Conservation (phyloP, 2,888 invertebrate genomes). For the Erpobdella octoculata region DNA sequence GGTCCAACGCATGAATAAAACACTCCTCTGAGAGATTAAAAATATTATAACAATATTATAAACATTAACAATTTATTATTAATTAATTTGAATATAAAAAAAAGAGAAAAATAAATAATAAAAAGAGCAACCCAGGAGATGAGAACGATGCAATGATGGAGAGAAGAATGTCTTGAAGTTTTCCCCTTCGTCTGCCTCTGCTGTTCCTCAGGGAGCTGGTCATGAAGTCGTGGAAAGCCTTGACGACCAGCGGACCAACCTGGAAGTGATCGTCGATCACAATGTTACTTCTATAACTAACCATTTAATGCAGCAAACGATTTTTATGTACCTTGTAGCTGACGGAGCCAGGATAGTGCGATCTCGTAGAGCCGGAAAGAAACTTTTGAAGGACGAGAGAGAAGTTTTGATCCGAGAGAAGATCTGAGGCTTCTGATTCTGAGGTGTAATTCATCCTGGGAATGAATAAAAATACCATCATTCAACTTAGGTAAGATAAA, state of each 20-base stretch:
- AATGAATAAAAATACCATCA: no score
- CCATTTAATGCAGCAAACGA: not conserved
- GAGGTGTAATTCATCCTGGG: not conserved
- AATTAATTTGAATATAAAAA: not conserved
- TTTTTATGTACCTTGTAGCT: not conserved
- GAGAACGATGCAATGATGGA: conserved; percentile 67
- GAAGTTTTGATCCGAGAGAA: conserved; percentile 45
- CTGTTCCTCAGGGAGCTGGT: conserved; percentile 60
- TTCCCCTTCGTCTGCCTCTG: conserved; percentile 54
- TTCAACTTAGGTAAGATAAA: no score
- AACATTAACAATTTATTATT: no score
- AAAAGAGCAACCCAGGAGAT: conserved; percentile 58
- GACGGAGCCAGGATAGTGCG: not conserved
- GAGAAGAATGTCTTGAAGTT: conserved; percentile 62
- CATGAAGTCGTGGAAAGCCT: conserved; percentile 65
- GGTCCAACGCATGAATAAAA: conserved; percentile 55
- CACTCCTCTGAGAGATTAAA: conserved; percentile 52
- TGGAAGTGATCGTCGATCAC: conserved; percentile 43
- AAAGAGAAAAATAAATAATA: not conserved
- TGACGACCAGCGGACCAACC: conserved; percentile 71
- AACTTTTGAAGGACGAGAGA: conserved; percentile 46
- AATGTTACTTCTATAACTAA: not conserved
- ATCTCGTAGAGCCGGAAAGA: conserved; percentile 39
- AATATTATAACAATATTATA: no score
- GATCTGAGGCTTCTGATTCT: conserved; percentile 44